Percentiles rank a stretch among this genome's conserved stretches.
These are phyloP conservation scores for Archips crataeganus DNA, from an alignment of 2,888 invertebrate species.

Conservation along the genomic window DNA sequence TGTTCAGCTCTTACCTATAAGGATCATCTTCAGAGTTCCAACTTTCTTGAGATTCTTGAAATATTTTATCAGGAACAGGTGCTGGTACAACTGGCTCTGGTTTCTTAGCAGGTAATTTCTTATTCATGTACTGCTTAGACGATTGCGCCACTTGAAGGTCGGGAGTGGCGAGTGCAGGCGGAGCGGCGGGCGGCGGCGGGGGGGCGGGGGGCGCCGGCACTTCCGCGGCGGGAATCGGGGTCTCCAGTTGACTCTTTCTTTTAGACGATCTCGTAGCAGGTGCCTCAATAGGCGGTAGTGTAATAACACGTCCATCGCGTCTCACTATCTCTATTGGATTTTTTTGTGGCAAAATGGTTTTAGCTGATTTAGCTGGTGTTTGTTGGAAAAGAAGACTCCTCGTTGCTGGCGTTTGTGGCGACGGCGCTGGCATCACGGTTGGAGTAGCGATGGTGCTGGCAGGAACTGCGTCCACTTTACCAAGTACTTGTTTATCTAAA, in stretches of 20 bases:
- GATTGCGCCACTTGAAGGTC: conserved; percentile 65
- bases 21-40: conserved; percentile 97
- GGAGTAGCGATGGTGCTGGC: conserved; percentile 56
- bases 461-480: conserved; percentile 72
- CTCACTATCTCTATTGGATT: conserved; percentile 91
- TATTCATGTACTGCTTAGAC: conserved; percentile 75
- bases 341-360: conserved; percentile 68
- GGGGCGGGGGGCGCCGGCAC: conserved; percentile 53
- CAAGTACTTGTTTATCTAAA: conserved; percentile 88
- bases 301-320: conserved; percentile 91
- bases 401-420: conserved; percentile 43
- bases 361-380: conserved; percentile 63
- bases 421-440: conserved; percentile 55
- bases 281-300: conserved; percentile 93
- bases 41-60: conserved; percentile 87
- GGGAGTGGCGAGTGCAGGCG: conserved; percentile 50
- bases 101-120: conserved; percentile 67
- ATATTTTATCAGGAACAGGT: conserved; percentile 67
- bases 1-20: conserved; percentile 83
- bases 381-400: conserved; percentile 58
- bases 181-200: conserved; percentile 43
- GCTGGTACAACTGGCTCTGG: conserved; percentile 56
- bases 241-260: conserved; percentile 82
- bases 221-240: conserved; percentile 49
- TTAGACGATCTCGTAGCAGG: conserved; percentile 93